Evolutionary conservation across 2,888 invertebrate genomes (phyloP), one percentile per base, ranked within the genome.

Genomic region (Hypselothyrea guttata): DNA sequence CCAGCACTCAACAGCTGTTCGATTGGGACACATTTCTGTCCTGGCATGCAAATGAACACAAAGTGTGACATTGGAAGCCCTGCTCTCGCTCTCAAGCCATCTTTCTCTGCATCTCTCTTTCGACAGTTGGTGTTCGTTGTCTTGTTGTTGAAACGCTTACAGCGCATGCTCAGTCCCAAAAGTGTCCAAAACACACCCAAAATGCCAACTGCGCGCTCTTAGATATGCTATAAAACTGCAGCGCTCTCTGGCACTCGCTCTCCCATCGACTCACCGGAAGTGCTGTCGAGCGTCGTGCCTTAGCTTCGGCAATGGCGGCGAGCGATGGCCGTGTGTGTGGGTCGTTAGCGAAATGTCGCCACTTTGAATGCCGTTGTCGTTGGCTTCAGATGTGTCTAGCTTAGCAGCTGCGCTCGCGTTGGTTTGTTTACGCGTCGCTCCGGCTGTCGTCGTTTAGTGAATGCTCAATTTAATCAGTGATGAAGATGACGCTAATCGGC

Each of bases 351-450:
- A 65, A 65, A 42, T 56, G 75, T 79, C 69, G 86, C 71, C 88
- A 88, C 87, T 88, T 79, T 76, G 82, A 82, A 82, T 81, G 87
- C 83, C 87, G 82, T 84, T 79, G 83, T 78, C 86, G 82, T 82
- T 79, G 87, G 86, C 84, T 82, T 70, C 87, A 78, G 86, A 84
- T 77, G 79, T 79, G 77, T 47, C 47, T 46, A 5, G 5, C 16
- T 45, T 15, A 7, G 13, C 16, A 47, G 44, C 44, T 52, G 64
- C 33, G 27, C 47, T 38, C 44, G 53, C 38, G 53, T 41, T 49
- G 22, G 54, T 22, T 38, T 38, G 31, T 33, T 27, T 37, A 30
- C 22, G 44, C 34, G 16, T 38, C 11, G 27, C 12, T 30, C 5
- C 9, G 33, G 46, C 42, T 30, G 9, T 40, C 30, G n/a, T 31